Base-by-base conservation (phyloP, 1,140 invertebrate species). In the Varroa destructor region DNA sequence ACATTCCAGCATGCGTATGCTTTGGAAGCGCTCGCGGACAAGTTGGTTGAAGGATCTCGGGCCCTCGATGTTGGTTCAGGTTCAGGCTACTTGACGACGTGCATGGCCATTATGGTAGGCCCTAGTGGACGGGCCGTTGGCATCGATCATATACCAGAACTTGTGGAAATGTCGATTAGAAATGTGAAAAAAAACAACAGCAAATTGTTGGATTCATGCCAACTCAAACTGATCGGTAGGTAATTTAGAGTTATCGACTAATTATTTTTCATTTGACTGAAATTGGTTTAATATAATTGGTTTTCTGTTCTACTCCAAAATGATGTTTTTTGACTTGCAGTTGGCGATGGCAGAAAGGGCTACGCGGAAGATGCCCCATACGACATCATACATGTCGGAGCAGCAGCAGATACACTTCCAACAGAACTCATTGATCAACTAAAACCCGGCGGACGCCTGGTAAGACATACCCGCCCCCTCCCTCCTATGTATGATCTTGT, bases 11-110 rank as follows among this genome's bases (percentile, higher is more conserved):
- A 98, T 83, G 93, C 92, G 12, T 88, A 93, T 84, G 93, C 93
- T 61, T 82, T 98, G 75, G 92, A 97, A 83, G 82, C 88, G 64
- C 81, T 98, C 72, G 86, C 87, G 76, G 87, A 90, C 75, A 88
- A 95, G 76, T 79, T 97, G 56, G 71, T 73, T 73, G 74, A 76
- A 73, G 91, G 93, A 58, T 85, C 84, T 54, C 86, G 82, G 78
- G 91, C 89, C 25, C 81, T 97, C 61, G 95, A 98, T 84, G 91
- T 98, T 72, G 94, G 94, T 8, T 96, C 90, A 74, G 94, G 94
- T 36, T 93, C 89, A 78, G 93, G 93, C 4, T 97, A 96, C 79
- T 84, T 97, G 12, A 96, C 93, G 51, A 88, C 90, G n/a, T 97
- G 93, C 77, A 93, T 97, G 87, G 88, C 88, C 46, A 79, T 87